Percentiles rank a stretch among this genome's conserved stretches.
phyloP scores from a whole-genome alignment of 2,888 invertebrate genomes.

The Phlogophora meticulosa region DNA sequence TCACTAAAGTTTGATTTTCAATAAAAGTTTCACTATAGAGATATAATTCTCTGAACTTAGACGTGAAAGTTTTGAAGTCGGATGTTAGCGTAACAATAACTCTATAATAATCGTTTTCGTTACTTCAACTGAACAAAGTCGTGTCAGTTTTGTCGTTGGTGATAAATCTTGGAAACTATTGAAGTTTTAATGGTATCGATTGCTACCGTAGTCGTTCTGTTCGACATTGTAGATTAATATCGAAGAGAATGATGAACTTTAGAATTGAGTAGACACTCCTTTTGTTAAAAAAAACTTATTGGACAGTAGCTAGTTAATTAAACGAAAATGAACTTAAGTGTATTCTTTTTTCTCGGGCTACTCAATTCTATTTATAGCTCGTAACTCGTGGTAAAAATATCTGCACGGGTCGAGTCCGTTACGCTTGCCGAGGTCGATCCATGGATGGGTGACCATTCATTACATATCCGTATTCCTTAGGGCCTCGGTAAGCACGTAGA shows the following conservation, averaged over 20 bases:
- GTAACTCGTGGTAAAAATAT: too few species aligned
- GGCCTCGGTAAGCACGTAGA: too few species aligned
- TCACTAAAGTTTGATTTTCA: slow-evolving; percentile 67
- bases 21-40: slow-evolving; percentile 71
- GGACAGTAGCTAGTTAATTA: too few species aligned
- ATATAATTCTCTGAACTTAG: slow-evolving; percentile 68
- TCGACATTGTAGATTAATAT: slow-evolving; percentile 5
- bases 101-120: slow-evolving; percentile 62
- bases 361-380: too few species aligned
- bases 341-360: too few species aligned
- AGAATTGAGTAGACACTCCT: not conserved
- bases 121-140: slow-evolving; percentile 42
- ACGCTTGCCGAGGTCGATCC: too few species aligned
- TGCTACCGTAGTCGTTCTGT: not conserved
- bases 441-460: too few species aligned
- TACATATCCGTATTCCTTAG: too few species aligned
- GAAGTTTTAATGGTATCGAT: slow-evolving; percentile 34
- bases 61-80: slow-evolving; percentile 52
- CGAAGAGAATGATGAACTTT: not conserved
- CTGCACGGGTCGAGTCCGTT: too few species aligned
- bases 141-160: slow-evolving; percentile 38
- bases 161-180: slow-evolving; percentile 50
- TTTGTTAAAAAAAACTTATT: too few species aligned
- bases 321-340: too few species aligned
- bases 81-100: slow-evolving; percentile 65